Evolutionary conservation across 2,888 invertebrate species (phyloP), one percentile per base, ranked within the genome.

Genomic region (Dione juno): DNA sequence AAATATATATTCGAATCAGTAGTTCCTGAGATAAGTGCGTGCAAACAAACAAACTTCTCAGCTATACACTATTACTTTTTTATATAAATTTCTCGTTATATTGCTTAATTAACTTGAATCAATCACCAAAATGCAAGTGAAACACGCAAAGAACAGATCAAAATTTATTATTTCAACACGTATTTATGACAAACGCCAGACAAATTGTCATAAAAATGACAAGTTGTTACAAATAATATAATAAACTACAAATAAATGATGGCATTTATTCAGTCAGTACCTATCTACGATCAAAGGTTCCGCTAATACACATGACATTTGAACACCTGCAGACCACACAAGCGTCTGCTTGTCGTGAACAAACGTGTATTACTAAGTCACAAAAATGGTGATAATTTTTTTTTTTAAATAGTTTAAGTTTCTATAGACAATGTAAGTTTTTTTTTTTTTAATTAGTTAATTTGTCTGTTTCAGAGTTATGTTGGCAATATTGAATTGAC

Each of bases 251-350:
- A n/a, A n/a, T n/a, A 19, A 45, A 45, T n/a, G 45, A 45, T 11
- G 10, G n/a, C 45, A 45, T 63, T 70, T 58, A 70, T 69, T 64
- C 43, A 65, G 65, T 64, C 43, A 57, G 54, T 21, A 57, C 53
- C 50, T 45, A 45, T 63, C 54, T 57, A 54, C 59, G 65, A 64
- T 66, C 63, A 67, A 70, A 66, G 61, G 66, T 45, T 45, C 69
- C 66, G 71, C 68, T 73, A 69, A 71, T 58, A 52, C 65, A 16
- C 52, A 14, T 54, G 71, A 69, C 71, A 68, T 71, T 71, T 71
- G 16, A 21, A 64, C 73, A 73, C 71, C 73, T 73, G 73, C 58
- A 28, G 73, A 69, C 71, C 73, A 69, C 73, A 74, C 73, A 67
- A 7, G 57, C 14, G 16, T 48, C 58, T 48, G 40, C 43, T 40